Evolutionary conservation across 2,888 invertebrate species (phyloP).

Genomic region (Malacosoma neustria): DNA sequence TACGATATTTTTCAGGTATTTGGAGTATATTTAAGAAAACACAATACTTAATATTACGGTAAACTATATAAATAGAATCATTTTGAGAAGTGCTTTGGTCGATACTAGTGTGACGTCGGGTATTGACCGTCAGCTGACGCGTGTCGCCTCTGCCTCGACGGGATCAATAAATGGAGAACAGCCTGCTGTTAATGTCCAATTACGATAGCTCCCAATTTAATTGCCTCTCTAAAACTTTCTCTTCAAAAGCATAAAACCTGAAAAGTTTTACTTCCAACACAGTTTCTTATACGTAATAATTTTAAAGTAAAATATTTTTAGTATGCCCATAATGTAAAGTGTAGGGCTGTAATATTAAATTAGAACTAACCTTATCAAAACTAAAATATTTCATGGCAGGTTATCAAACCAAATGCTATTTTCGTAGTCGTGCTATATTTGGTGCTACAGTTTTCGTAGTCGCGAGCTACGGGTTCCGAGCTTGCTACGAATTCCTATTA

Average conservation of each 20-base stretch:
- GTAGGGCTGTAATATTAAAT: no score
- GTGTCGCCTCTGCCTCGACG: constrained; percentile 12
- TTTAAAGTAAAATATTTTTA: no score
- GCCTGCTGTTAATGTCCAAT: constrained; percentile 11
- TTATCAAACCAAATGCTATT: neutral
- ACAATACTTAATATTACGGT: no score
- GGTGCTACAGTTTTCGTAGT: neutral
- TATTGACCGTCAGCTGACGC: constrained; percentile 18
- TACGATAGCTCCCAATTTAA: neutral
- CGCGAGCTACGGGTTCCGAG: neutral
- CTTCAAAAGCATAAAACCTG: no score
- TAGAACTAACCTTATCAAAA: no score
- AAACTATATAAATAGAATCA: no score
- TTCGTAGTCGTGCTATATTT: neutral
- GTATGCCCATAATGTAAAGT: no score
- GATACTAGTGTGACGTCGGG: neutral
- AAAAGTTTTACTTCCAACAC: no score
- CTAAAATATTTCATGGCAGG: neutral
- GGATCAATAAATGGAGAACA: constrained; percentile 21
- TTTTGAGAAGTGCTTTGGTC: neutral
- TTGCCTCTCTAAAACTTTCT: neutral
- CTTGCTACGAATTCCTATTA: neutral
- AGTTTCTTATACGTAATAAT: no score
- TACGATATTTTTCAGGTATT: no score
- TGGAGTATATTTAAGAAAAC: no score